Base-by-base conservation (phyloP, 1,140 invertebrate species). In the Coenobita brevimanus region DNA sequence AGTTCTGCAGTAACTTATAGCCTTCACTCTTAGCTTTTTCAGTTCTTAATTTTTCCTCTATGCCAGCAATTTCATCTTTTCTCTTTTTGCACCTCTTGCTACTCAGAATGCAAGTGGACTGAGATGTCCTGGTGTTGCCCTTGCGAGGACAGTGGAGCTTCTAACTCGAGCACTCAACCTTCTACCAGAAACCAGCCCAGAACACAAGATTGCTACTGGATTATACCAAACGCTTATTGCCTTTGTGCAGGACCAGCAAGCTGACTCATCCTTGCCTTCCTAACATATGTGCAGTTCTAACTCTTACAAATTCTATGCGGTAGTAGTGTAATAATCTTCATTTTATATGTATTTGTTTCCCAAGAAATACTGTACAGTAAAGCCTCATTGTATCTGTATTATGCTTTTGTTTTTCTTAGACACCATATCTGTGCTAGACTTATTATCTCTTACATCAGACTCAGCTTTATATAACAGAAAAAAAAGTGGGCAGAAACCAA, bases 131-230 rank as follows among this genome's bases (percentile, higher is more conserved):
- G 57, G 13, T 6, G 87, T 78, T 4, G 46, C 87, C 21, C 60
- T 89, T 24, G 71, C 67, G 8, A 27, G 38, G 15, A 89, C 80
- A 8, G 4, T 89, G 27, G 50, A n/a, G 69, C 41, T 89, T 13
- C 71, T 89, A 10, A 89, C 54, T 17, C 69, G 67, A 15, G 80
- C 87, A 2, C 57, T 89, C 30, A 75, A 76, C 41, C 41, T 89
- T 15, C 69, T 89, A 30, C 43, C 71, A 41, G 87, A 89, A 21
- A 24, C 46, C 36, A 64, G 33, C 17, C 87, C 64, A 27, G 87
- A 89, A 30, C 78, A 78, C 24, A 62, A 76, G n/a, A 78, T 89
- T 60, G 87, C 83, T 17, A 79, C 83, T 27, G 83, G 73, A 17
- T 62, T 86, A 8, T 78, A 86, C 15, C 57, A 79, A 1, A 86